Conservation (phyloP, 1,140 invertebrate genomes). For the Branchinecta lindahli region DNA sequence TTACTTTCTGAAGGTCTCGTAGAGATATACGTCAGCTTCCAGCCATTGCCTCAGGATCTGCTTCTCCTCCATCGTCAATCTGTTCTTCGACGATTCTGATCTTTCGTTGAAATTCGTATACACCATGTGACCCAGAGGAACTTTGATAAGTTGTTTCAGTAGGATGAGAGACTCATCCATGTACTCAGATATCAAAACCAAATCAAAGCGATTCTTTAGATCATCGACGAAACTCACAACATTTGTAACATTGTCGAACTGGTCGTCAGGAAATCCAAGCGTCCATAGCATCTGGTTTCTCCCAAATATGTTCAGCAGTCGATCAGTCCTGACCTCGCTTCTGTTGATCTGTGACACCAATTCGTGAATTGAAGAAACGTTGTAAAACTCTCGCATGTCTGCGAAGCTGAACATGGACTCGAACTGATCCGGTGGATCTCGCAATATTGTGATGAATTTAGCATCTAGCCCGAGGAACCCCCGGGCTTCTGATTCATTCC, state of each 20-base stretch:
- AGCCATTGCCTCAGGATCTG: no score
- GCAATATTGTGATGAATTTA: conserved; percentile 28
- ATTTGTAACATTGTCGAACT: conserved; percentile 20
- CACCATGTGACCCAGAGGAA: conserved; percentile 34
- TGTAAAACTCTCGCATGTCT: conserved; percentile 12
- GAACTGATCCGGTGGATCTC: conserved; percentile 30
- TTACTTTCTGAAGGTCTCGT: no score
- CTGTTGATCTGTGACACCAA: conserved; percentile 11
- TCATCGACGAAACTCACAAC: conserved; percentile 24
- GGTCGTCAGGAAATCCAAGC: conserved; percentile 26
- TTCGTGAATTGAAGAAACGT: background rate
- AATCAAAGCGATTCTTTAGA: conserved; percentile 33
- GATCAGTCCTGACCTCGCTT: background rate
- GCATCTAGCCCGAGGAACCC: no score
- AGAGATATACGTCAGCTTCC: no score
- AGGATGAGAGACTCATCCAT: conserved; percentile 39
- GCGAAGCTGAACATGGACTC: conserved; percentile 29
- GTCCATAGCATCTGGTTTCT: conserved; percentile 33
- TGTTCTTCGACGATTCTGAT: no score
- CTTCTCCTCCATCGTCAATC: no score
- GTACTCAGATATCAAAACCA: conserved; percentile 38
- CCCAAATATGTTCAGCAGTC: conserved; percentile 20
- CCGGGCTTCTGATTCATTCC: no score
- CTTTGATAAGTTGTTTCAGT: conserved; percentile 34
- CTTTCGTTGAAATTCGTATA: conserved; percentile 31